A percentile compares a stretch with the other conserved stretches of the same genome.
These are phyloP conservation scores for Cydia strobilella DNA, from an alignment of 1,140 invertebrate genomes.

Conservation along the genomic window DNA sequence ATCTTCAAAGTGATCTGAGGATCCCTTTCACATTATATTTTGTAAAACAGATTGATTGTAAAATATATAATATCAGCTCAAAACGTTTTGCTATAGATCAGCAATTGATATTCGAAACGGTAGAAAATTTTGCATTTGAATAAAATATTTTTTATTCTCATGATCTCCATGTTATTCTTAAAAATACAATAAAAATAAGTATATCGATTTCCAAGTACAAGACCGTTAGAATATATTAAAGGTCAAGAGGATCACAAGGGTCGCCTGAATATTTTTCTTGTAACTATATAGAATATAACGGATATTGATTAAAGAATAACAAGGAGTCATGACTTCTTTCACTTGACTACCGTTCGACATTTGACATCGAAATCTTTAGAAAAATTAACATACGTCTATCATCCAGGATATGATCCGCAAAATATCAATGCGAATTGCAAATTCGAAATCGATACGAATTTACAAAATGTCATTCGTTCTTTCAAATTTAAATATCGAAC, in stretches of 20 bases:
- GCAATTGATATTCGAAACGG: conserved; percentile 11
- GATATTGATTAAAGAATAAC: conserved; percentile 73
- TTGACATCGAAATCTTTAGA: conserved; percentile 38
- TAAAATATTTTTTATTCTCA: conserved; percentile 5
- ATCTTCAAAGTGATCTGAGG: background rate
- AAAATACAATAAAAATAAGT: conserved; percentile 38
- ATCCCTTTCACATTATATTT: background rate
- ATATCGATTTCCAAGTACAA: conserved; percentile 43
- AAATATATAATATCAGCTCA: background rate
- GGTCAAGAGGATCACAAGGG: conserved; percentile 52
- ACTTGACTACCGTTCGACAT: conserved; percentile 46
- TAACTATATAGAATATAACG: conserved; percentile 65
- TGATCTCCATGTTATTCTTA: conserved; percentile 34
- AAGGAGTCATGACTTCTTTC: conserved; percentile 50
- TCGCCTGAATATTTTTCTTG: conserved; percentile 53
- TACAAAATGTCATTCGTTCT: conserved; percentile 49
- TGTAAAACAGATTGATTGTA: background rate
- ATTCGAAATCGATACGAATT: conserved; percentile 63
- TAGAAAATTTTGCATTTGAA: conserved; percentile 22
- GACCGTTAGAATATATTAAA: conserved; percentile 58
- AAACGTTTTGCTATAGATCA: conserved; percentile 12
- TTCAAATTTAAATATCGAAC: conserved; percentile 67
- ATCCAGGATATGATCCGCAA: conserved; percentile 70
- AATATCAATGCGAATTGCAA: conserved; percentile 63
- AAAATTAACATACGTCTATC: conserved; percentile 75